Evolutionary conservation across 2,797 vertebrate genomes (phyloP).

Genomic region (Emydoidea blandingii): DNA sequence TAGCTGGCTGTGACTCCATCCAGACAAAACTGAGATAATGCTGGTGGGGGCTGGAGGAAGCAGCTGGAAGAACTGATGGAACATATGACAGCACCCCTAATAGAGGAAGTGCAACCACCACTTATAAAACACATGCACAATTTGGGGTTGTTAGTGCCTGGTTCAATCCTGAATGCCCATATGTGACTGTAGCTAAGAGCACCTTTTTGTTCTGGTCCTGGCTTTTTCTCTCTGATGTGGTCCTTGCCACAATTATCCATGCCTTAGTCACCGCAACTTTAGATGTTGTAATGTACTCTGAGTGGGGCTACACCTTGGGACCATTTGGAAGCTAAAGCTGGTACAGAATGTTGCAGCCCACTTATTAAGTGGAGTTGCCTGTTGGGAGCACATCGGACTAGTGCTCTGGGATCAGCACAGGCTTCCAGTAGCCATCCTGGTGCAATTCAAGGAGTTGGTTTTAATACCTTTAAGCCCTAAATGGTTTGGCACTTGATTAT

Average conservation of each 20-base stretch:
- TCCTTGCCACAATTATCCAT: not conserved
- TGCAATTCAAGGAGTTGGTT: not conserved
- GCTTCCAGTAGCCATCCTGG: not conserved
- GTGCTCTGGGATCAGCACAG: not conserved
- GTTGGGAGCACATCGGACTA: not conserved
- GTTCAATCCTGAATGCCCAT: not conserved
- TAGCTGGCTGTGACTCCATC: not conserved
- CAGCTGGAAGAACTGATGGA: not conserved
- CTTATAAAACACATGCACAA: not conserved
- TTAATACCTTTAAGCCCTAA: not conserved
- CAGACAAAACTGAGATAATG: not conserved
- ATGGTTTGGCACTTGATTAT: not conserved
- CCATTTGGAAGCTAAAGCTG: not conserved
- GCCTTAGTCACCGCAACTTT: not conserved
- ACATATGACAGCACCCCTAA: not conserved
- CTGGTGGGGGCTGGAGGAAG: not conserved
- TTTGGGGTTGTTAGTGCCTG: too few species aligned
- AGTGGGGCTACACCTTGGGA: not conserved
- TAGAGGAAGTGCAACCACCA: not conserved
- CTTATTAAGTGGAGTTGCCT: not conserved
- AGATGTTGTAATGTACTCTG: not conserved
- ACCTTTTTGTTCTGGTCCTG: accelerated
- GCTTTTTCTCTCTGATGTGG: not conserved
- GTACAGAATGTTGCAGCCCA: not conserved
- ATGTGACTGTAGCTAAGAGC: accelerated